Conservation (phyloP, 2,888 invertebrate species). For the Eumerus sabulonum region DNA sequence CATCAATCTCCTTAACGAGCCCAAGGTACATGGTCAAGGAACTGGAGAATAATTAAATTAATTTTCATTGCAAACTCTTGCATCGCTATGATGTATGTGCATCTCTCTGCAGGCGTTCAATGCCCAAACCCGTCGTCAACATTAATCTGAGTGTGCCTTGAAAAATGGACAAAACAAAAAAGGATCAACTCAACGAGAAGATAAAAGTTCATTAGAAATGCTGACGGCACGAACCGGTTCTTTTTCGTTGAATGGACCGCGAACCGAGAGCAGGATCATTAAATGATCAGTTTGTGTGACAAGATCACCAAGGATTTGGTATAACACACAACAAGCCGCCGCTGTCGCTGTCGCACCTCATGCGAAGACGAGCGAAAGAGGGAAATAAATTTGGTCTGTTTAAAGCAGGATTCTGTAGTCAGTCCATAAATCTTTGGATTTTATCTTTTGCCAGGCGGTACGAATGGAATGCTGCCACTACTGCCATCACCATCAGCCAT, state of each 20-base stretch:
- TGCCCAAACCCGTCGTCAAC: constrained; percentile 30
- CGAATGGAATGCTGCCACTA: background rate
- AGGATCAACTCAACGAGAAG: constrained; percentile 21
- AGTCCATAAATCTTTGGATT: constrained; percentile 37
- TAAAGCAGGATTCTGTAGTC: constrained; percentile 18
- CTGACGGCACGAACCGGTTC: constrained; percentile 26
- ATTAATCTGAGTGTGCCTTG: constrained; percentile 40
- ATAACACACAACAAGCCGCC: constrained; percentile 12
- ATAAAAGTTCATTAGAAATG: constrained; percentile 42
- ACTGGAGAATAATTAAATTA: constrained; percentile 47
- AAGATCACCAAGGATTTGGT: constrained; percentile 44
- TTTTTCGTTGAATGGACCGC: background rate
- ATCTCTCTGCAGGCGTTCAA: constrained; percentile 41
- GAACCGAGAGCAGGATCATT: constrained; percentile 30
- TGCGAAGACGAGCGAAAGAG: background rate
- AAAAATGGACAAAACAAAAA: constrained; percentile 11
- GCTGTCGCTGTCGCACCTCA: background rate
- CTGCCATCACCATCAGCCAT: no score
- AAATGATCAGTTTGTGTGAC: constrained; percentile 56
- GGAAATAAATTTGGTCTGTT: constrained; percentile 32
- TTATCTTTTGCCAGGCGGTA: constrained; percentile 25
- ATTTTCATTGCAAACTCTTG: constrained; percentile 39
- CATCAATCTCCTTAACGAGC: constrained; percentile 48
- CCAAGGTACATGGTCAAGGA: constrained; percentile 24
- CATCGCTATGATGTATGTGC: constrained; percentile 17